These are phyloP conservation scores for Autographa gamma DNA, from an alignment of 2,888 invertebrate genomes.

Conservation along the genomic window DNA sequence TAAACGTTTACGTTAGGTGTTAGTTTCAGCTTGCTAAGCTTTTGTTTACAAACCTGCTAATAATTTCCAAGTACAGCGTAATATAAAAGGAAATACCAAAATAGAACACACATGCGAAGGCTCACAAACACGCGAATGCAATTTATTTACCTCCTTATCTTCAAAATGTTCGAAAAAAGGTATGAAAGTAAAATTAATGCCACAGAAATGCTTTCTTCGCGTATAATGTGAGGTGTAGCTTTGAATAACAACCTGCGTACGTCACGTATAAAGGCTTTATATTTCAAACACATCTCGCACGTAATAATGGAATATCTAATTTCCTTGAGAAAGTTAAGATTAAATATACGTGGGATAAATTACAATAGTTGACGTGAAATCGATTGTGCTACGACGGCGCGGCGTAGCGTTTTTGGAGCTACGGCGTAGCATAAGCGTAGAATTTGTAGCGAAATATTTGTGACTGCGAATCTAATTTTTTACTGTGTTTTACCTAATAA, in stretches of 20 bases:
- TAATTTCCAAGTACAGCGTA: neutral
- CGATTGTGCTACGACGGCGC: neutral
- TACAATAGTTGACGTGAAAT: constrained; percentile 5
- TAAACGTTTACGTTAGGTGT: neutral
- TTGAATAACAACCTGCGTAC: constrained; percentile 3
- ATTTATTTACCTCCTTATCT: constrained; percentile 13
- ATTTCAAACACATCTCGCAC: neutral
- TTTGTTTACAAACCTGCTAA: neutral
- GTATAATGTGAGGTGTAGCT: constrained; percentile 3
- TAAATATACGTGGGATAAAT: constrained; percentile 6
- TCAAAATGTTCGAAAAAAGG: constrained; percentile 6
- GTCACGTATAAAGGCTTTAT: neutral
- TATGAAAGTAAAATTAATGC: constrained; percentile 7
- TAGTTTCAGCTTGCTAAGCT: neutral
- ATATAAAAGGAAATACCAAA: neutral
- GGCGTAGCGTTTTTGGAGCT: neutral
- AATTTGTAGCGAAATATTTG: neutral
- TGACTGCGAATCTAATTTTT: too few relatives aligned
- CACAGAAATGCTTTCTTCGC: constrained; percentile 5
- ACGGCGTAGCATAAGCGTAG: neutral
- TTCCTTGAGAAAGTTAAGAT: neutral
- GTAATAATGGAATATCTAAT: neutral
- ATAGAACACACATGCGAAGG: neutral
- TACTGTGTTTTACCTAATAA: too few relatives aligned
- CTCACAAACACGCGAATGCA: constrained; percentile 7